Percentiles rank a stretch among this genome's conserved stretches.
Evolutionary conservation across 2,113 vertebrate species (phyloP).

Genomic region (Prunella himalayana): DNA sequence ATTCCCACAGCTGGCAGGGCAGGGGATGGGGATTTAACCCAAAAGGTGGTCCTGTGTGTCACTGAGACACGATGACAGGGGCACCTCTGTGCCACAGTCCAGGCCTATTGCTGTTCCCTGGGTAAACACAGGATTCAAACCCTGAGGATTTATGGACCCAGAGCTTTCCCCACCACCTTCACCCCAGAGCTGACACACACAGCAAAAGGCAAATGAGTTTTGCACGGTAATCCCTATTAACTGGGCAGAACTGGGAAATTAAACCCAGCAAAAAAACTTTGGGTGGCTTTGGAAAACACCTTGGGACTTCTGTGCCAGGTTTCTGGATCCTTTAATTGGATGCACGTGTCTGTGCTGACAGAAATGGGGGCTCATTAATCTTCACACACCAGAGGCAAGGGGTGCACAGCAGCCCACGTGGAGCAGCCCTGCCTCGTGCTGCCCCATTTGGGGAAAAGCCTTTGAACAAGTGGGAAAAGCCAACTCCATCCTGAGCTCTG

Average conservation of each 20-base stretch:
- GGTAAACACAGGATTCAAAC: background rate
- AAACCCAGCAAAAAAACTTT: slow-evolving; percentile 17
- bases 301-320: background rate
- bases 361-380: background rate
- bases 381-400: background rate
- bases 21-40: background rate
- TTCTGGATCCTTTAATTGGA: slow-evolving; percentile 26
- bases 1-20: background rate
- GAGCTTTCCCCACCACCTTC: background rate
- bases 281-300: slow-evolving; percentile 48
- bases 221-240: slow-evolving; percentile 57
- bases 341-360: slow-evolving; percentile 13
- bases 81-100: background rate
- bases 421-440: background rate
- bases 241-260: slow-evolving; percentile 47
- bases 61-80: background rate
- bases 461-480: slow-evolving; percentile 2
- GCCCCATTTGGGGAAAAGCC: background rate
- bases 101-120: background rate
- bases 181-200: background rate
- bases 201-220: slow-evolving; percentile 31
- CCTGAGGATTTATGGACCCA: background rate
- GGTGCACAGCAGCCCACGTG: background rate
- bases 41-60: background rate
- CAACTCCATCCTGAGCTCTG: background rate